phyloP scores from a whole-genome alignment of 1,140 invertebrate genomes.

The Condylostylus longicornis region DNA sequence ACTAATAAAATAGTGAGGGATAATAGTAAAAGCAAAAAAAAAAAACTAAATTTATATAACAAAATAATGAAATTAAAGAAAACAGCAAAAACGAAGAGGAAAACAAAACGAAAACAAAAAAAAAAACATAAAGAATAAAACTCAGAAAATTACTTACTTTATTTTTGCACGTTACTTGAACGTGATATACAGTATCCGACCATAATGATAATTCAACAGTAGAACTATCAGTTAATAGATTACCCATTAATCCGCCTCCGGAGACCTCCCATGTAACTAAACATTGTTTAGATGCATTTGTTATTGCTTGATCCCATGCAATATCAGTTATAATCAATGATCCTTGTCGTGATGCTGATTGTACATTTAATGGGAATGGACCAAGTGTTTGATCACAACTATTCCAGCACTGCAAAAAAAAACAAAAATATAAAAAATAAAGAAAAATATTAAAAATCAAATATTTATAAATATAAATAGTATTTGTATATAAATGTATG shows the following conservation, averaged over 20 bases:
- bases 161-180: slow-evolving; percentile 23
- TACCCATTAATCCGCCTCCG: slow-evolving; percentile 35
- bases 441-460: no score
- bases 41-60: no score
- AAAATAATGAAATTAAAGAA: no score
- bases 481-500: no score
- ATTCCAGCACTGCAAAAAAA: slow-evolving; percentile 13
- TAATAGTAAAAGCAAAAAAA: no score
- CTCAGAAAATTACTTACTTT: slow-evolving; percentile 10
- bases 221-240: slow-evolving; percentile 34
- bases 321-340: slow-evolving; percentile 12
- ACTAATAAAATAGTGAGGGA: no score
- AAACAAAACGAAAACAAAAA: neutral
- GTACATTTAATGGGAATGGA: slow-evolving; percentile 10
- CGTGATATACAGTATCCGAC: slow-evolving; percentile 34
- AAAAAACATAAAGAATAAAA: neutral
- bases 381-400: slow-evolving; percentile 12
- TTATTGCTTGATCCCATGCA: slow-evolving; percentile 13
- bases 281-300: slow-evolving; percentile 19
- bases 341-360: slow-evolving; percentile 10
- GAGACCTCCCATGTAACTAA: slow-evolving; percentile 36
- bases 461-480: no score
- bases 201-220: slow-evolving; percentile 34
- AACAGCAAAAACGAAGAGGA: neutral
- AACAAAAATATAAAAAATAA: neutral